Percentiles rank a stretch among this genome's conserved stretches.
These are phyloP conservation scores for Spodoptera exigua DNA, from an alignment of 2,888 invertebrate genomes.

Conservation along the genomic window DNA sequence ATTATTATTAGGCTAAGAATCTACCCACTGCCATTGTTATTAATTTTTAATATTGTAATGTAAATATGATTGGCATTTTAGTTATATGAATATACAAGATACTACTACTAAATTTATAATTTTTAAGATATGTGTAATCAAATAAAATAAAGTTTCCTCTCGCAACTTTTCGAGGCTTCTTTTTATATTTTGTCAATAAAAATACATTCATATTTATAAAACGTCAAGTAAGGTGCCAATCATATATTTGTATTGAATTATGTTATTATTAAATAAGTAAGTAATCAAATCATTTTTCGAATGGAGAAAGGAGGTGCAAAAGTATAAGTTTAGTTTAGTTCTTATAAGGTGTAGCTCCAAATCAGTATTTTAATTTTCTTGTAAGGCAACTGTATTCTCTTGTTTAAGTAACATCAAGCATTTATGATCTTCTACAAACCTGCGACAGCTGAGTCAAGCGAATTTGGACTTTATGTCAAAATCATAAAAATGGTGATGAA, in stretches of 20 bases:
- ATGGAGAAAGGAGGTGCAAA: conserved; percentile 15
- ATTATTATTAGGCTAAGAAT: conserved; percentile 45
- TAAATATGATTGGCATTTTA: conserved; percentile 31
- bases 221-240: conserved; percentile 10
- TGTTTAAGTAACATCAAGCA: neutral
- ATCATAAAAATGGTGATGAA: too few species aligned
- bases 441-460: too few species aligned
- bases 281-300: conserved; percentile 21
- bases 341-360: conserved; percentile 19
- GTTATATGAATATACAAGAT: neutral
- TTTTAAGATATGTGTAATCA: too few species aligned
- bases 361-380: conserved; percentile 39
- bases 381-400: conserved; percentile 28
- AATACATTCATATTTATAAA: neutral
- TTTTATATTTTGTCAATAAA: too few species aligned
- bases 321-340: neutral
- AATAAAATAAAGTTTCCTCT: too few species aligned
- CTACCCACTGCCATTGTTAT: conserved; percentile 57
- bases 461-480: too few species aligned
- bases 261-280: conserved; percentile 21
- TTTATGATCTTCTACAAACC: too few species aligned
- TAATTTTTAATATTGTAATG: conserved; percentile 35
- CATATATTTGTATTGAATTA: conserved; percentile 20
- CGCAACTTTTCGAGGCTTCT: too few species aligned
- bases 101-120: too few species aligned